Evolutionary conservation across 2,113 vertebrate species (phyloP).

Genomic region (Rana temporaria): DNA sequence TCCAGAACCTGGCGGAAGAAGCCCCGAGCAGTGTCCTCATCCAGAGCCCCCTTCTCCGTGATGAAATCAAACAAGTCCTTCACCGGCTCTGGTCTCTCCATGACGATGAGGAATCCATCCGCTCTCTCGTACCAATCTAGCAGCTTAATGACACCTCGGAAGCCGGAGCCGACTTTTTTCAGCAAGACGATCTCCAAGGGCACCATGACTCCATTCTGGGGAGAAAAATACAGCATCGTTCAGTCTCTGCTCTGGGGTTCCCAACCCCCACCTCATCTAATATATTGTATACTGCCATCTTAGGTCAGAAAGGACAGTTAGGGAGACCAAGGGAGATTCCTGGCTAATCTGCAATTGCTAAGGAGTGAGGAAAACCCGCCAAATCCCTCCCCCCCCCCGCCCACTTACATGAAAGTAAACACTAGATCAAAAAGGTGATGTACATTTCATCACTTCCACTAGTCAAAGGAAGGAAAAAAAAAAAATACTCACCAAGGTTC

Average conservation of each 20-base stretch:
- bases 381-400: slow-evolving; percentile 49
- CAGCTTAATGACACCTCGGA: slow-evolving; percentile 91
- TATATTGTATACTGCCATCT: neutral
- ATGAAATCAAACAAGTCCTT: slow-evolving; percentile 98
- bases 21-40: slow-evolving; percentile 88
- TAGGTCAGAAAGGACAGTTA: neutral
- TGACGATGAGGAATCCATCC: slow-evolving; percentile 92
- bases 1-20: slow-evolving; percentile 96
- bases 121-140: slow-evolving; percentile 96
- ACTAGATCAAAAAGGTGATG: neutral
- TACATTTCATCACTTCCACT: neutral
- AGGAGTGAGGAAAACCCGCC: slow-evolving; percentile 58
- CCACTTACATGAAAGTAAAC: slow-evolving; percentile 37
- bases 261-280: neutral
- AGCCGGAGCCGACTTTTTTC: slow-evolving; percentile 92
- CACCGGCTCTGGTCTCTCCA: slow-evolving; percentile 92
- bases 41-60: slow-evolving; percentile 94
- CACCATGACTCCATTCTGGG: slow-evolving; percentile 85
- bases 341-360: slow-evolving; percentile 59
- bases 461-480: neutral
- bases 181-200: slow-evolving; percentile 92
- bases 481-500: slow-evolving; percentile 84
- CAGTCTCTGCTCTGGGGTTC: neutral
- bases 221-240: neutral
- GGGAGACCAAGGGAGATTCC: slow-evolving; percentile 36